These are phyloP conservation scores for Contarinia nasturtii DNA, from an alignment of 1,140 invertebrate genomes.

Conservation along the genomic window DNA sequence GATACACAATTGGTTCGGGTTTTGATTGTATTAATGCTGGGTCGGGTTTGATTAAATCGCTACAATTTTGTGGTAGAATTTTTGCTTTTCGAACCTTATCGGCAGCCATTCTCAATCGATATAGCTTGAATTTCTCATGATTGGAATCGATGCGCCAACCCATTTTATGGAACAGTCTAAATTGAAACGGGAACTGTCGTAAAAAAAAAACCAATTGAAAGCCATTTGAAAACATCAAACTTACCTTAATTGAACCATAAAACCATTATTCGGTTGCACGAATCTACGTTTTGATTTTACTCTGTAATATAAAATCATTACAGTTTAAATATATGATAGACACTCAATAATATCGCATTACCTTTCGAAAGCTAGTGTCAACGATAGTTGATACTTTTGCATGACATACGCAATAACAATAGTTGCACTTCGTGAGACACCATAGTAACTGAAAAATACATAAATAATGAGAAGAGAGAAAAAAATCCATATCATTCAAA, in stretches of 20 bases:
- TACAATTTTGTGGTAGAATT: conserved; percentile 57
- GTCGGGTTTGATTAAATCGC: conserved; percentile 57
- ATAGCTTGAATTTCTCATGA: conserved; percentile 55
- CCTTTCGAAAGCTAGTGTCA: conserved; percentile 45
- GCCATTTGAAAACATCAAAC: too few species aligned
- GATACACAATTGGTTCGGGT: conserved; percentile 62
- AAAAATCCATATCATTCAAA: not conserved
- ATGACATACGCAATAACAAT: conserved; percentile 69
- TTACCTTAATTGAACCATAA: conserved; percentile 52
- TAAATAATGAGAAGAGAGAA: not conserved
- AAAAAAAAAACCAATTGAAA: too few species aligned
- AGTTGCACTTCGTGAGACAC: conserved; percentile 68
- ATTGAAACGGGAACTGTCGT: too few species aligned
- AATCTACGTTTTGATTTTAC: conserved; percentile 43
- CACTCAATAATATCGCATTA: conserved; percentile 6
- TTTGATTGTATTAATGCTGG: conserved; percentile 51
- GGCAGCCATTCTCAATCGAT: conserved; percentile 54
- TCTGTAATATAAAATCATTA: conserved; percentile 13
- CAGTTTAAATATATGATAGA: conserved; percentile 1
- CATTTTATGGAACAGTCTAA: conserved; percentile 35
- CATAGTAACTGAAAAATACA: conserved; percentile 42
- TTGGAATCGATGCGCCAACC: conserved; percentile 44
- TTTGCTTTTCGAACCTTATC: conserved; percentile 63
- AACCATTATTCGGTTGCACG: conserved; percentile 51
- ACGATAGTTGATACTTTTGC: conserved; percentile 55